Evolutionary conservation across 1,140 invertebrate species (phyloP), one percentile per base, ranked within the genome.

Genomic region (Drosophila albomicans): DNA sequence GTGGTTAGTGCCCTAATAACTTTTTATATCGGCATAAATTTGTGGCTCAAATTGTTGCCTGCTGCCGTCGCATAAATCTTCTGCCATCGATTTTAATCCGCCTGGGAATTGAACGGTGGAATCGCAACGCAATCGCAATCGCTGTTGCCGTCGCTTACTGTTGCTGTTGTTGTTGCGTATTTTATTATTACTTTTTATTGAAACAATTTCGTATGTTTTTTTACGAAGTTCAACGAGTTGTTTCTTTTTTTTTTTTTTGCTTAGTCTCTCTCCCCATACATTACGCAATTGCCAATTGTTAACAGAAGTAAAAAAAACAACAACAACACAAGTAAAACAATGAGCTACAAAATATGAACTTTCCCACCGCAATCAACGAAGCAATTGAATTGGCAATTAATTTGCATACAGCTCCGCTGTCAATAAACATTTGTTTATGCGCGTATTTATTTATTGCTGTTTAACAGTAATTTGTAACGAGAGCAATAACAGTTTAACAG

Each of bases 21-120:
- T 66, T 87, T 87, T 87, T 82, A 88, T 87, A 87, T 80, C 84
- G 80, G 73, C 84, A 82, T 78, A 62, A 81, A 86, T 81, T 72
- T 76, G 51, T n/a, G 25, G 62, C 54, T 67, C 54, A 75, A 75
- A 78, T 70, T 78, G 75, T 45, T 62, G 20, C 43, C 25, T 15
- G 54, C 51, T 79, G 73, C 75, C 82, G 73, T 57, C 84, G 85
- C 84, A 88, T 88, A 88, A 88, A 88, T 88, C 84, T 78, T 71
- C 61, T 58, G 71, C 54, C 62, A 64, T 81, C 61, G 70, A 74
- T 81, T 62, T 85, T 89, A 89, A 89, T 79, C 85, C 85, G 81
- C 81, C 81, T 89, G 85, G 86, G 86, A 89, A 89, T 89, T 68
- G 68, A 54, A 65, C 63, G 67, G 67, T 79, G 70, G 78, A 66